A percentile compares a stretch with the other conserved stretches of the same genome.
Conservation (phyloP, 2,113 vertebrate genomes). For the Cyrtonyx montezumae region DNA sequence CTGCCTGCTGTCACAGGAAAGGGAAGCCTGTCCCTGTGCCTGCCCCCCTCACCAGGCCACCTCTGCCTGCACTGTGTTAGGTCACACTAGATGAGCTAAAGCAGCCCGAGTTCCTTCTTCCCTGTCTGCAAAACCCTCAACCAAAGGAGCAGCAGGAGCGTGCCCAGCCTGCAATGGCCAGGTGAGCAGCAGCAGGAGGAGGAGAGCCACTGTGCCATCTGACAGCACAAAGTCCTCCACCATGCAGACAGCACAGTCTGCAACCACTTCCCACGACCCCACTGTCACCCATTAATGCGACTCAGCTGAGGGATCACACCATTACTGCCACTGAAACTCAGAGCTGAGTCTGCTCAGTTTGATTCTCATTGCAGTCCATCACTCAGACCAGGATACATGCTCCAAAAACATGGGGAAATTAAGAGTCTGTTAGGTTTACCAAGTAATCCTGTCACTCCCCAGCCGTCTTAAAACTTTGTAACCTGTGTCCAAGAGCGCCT, state of each 20-base stretch:
- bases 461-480: neutral
- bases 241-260: no score
- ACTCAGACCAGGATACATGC: rapidly evolving
- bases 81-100: neutral
- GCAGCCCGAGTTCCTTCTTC: neutral
- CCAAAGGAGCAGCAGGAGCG: no score
- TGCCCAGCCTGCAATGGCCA: neutral
- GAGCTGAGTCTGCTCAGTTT: neutral
- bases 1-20: neutral
- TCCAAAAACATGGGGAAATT: rapidly evolving
- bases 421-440: neutral
- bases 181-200: neutral
- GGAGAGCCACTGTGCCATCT: no score
- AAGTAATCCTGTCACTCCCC: rapidly evolving
- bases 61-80: neutral
- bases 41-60: rapidly evolving
- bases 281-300: neutral
- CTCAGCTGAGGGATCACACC: constrained; percentile 43
- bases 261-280: neutral
- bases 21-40: rapidly evolving
- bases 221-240: no score
- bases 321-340: neutral
- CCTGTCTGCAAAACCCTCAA: neutral
- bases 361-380: neutral
- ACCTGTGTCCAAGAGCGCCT: rapidly evolving